Conservation (phyloP, 2,797 vertebrate genomes). For the Austrolebias charrua region DNA sequence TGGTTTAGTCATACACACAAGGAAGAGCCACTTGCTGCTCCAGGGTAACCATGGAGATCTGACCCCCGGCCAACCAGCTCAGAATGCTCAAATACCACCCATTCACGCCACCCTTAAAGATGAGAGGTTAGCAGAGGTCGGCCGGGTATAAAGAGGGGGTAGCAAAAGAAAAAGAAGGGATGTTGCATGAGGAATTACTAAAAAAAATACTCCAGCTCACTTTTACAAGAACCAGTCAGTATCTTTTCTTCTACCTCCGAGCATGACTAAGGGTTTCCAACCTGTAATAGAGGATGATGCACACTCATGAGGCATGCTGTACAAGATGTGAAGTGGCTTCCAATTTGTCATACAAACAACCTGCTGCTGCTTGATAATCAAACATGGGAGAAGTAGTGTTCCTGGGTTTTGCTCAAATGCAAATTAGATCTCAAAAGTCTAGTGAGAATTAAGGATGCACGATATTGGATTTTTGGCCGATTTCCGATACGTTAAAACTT, state of each 20-base stretch:
- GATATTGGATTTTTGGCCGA: too few relatives aligned
- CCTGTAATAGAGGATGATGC: conserved; percentile 69
- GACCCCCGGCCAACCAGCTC: conserved; percentile 65
- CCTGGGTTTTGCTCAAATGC: conserved; percentile 20
- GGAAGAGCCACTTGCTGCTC: conserved; percentile 65
- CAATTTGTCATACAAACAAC: conserved; percentile 58
- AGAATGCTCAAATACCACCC: conserved; percentile 66
- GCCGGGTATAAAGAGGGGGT: not conserved
- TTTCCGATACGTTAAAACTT: too few relatives aligned
- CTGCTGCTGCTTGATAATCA: conserved; percentile 28
- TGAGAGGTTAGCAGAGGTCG: conserved; percentile 18
- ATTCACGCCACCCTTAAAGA: conserved; percentile 57
- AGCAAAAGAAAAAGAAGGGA: not conserved
- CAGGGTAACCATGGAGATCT: conserved; percentile 77
- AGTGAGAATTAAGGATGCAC: not conserved
- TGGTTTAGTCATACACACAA: conserved; percentile 45
- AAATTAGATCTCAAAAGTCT: not conserved
- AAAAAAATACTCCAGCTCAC: conserved; percentile 56
- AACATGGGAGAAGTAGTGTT: conserved; percentile 22
- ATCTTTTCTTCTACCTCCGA: conserved; percentile 38
- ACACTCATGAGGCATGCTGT: conserved; percentile 57
- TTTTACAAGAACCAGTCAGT: conserved; percentile 64
- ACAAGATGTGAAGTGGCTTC: conserved; percentile 50
- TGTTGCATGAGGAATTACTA: conserved; percentile 51
- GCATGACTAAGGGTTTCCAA: conserved; percentile 74